Evolutionary conservation across 2,113 vertebrate genomes (phyloP).

Genomic region (Cariama cristata): DNA sequence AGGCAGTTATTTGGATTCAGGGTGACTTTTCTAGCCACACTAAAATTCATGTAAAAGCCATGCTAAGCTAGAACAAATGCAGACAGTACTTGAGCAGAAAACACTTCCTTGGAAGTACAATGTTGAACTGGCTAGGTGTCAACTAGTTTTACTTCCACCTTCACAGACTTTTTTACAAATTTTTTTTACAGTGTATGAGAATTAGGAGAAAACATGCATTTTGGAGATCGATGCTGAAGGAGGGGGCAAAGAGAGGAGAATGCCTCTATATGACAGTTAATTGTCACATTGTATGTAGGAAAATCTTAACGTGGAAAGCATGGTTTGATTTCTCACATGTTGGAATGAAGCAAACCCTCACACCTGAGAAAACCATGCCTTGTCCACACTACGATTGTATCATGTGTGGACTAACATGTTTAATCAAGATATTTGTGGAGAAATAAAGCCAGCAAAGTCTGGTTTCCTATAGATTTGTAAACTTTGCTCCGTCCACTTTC

Average conservation of each 20-base stretch:
- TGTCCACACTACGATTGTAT: too few relatives aligned
- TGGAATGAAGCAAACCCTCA: background rate
- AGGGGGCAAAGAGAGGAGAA: background rate
- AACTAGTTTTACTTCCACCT: background rate
- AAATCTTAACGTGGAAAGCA: background rate
- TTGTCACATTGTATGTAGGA: background rate
- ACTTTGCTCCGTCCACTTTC: background rate
- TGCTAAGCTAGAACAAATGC: background rate
- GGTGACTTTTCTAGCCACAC: background rate
- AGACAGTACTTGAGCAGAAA: background rate
- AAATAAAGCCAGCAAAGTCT: background rate
- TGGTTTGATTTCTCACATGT: background rate
- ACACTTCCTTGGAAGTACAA: background rate
- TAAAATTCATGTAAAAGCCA: background rate
- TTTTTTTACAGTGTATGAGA: background rate
- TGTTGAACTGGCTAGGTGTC: background rate
- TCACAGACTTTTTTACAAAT: background rate
- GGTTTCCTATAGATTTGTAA: background rate
- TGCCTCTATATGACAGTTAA: rapidly evolving
- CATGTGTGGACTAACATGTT: background rate
- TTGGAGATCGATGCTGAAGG: background rate
- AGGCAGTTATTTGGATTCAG: background rate
- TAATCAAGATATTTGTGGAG: background rate
- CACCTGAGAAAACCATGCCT: background rate
- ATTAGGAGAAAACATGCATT: background rate